Percentiles rank a stretch among this genome's conserved stretches.
These are phyloP conservation scores for Phrynocephalus versicolor DNA, from an alignment of 2,113 vertebrate species.

Conservation along the genomic window DNA sequence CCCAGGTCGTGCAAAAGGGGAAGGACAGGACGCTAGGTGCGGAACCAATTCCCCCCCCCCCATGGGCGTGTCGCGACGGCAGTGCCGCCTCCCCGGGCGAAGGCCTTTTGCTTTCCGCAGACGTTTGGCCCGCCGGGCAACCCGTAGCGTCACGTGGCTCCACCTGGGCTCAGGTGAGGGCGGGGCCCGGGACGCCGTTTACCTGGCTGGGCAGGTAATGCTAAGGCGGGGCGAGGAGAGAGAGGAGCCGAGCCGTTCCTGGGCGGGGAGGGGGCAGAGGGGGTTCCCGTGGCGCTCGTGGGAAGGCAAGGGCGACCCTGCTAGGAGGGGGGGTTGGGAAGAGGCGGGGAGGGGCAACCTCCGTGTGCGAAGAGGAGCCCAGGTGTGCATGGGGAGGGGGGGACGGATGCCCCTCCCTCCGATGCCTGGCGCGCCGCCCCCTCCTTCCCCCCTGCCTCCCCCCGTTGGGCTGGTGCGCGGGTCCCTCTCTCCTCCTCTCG, in stretches of 20 bases:
- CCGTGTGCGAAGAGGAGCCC: neutral
- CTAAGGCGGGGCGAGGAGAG: slow-evolving; percentile 45
- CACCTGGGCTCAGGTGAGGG: slow-evolving; percentile 76
- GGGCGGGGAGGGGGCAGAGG: neutral
- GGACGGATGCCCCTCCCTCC: neutral
- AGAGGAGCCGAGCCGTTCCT: neutral
- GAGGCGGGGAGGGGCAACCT: too few relatives aligned
- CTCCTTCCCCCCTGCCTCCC: neutral
- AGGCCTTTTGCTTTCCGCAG: slow-evolving; percentile 49
- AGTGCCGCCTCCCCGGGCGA: neutral
- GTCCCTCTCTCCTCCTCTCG: too few relatives aligned
- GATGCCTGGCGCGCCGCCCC: neutral
- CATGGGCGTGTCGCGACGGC: neutral
- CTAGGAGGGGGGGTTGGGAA: too few relatives aligned
- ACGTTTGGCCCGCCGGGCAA: slow-evolving; percentile 68
- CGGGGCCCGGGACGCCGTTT: slow-evolving; percentile 60
- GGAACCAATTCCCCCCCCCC: neutral
- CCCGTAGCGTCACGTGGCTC: slow-evolving; percentile 74
- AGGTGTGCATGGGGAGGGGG: neutral
- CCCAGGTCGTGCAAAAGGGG: neutral
- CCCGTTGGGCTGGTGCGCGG: too few relatives aligned
- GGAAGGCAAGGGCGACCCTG: neutral
- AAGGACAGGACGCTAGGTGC: neutral
- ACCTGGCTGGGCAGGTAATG: slow-evolving; percentile 74
- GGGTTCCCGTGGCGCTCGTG: neutral